phyloP scores from a whole-genome alignment of 2,797 vertebrate species.

The Rhyacichthys aspro region DNA sequence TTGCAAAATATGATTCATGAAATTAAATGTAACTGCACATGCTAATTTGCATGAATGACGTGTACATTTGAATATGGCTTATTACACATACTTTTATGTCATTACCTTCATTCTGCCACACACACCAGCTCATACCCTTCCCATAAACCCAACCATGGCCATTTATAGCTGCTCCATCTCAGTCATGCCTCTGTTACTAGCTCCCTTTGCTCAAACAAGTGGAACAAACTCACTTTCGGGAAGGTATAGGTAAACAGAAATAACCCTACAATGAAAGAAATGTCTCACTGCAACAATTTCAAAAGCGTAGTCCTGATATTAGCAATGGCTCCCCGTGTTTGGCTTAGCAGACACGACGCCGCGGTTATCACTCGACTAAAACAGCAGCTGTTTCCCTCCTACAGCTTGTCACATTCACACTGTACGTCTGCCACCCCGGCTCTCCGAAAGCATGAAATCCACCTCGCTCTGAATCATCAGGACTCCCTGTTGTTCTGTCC shows the following conservation, averaged over 20 bases:
- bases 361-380: slow-evolving; percentile 28
- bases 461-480: slow-evolving; percentile 48
- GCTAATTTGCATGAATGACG: too few relatives aligned
- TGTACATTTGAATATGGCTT: too few relatives aligned
- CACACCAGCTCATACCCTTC: neutral
- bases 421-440: slow-evolving; percentile 33
- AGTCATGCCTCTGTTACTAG: neutral
- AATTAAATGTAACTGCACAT: too few relatives aligned
- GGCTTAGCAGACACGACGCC: slow-evolving; percentile 15
- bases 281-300: slow-evolving; percentile 2
- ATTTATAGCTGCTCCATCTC: neutral
- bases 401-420: slow-evolving; percentile 40
- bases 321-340: slow-evolving; percentile 14
- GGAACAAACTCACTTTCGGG: too few relatives aligned
- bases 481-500: slow-evolving; percentile 24
- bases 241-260: neutral
- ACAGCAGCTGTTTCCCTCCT: slow-evolving; percentile 26
- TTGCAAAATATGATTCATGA: too few relatives aligned
- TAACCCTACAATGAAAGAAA: slow-evolving; percentile 18
- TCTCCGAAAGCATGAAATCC: slow-evolving; percentile 48
- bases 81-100: too few relatives aligned
- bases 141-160: neutral
- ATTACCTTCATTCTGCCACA: neutral
- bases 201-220: neutral
- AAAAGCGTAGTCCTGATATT: slow-evolving; percentile 22